Evolutionary conservation across 2,888 invertebrate species (phyloP).

Genomic region (Apeira syringaria): DNA sequence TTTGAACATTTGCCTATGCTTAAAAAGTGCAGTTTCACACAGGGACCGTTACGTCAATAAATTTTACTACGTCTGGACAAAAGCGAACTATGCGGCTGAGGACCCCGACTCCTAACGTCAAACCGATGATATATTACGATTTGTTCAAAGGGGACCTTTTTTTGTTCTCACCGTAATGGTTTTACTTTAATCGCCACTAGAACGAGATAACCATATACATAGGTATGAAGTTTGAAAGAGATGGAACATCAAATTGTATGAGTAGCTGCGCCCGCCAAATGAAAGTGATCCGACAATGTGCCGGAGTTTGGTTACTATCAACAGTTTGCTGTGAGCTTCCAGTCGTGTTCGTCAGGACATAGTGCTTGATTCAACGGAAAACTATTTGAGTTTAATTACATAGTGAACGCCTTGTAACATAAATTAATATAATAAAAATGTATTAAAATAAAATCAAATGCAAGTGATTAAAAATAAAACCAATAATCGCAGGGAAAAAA

Average conservation of each 20-base stretch:
- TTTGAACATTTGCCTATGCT: no score
- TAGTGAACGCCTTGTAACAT: no score
- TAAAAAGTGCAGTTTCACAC: slow-evolving; percentile 35
- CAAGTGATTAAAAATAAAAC: no score
- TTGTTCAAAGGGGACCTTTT: slow-evolving; percentile 82
- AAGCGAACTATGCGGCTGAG: slow-evolving; percentile 55
- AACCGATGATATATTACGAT: slow-evolving; percentile 81
- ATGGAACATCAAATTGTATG: slow-evolving; percentile 48
- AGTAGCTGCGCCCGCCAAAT: slow-evolving; percentile 66
- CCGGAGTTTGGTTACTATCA: slow-evolving; percentile 70
- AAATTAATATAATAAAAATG: no score
- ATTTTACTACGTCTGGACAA: slow-evolving; percentile 71
- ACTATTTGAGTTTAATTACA: not conserved
- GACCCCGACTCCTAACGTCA: slow-evolving; percentile 76
- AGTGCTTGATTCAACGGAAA: not conserved
- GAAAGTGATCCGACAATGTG: slow-evolving; percentile 69
- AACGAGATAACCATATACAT: slow-evolving; percentile 39
- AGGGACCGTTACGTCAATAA: slow-evolving; percentile 70
- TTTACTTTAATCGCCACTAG: slow-evolving; percentile 74
- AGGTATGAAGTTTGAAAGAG: slow-evolving; percentile 43
- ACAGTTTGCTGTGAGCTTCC: slow-evolving; percentile 69
- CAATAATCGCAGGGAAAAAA: no score
- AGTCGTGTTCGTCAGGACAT: slow-evolving; percentile 36
- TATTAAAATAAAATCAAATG: no score
- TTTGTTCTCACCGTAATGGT: slow-evolving; percentile 82